Evolutionary conservation across 2,888 invertebrate species (phyloP).

Genomic region (Corbicula japonica): DNA sequence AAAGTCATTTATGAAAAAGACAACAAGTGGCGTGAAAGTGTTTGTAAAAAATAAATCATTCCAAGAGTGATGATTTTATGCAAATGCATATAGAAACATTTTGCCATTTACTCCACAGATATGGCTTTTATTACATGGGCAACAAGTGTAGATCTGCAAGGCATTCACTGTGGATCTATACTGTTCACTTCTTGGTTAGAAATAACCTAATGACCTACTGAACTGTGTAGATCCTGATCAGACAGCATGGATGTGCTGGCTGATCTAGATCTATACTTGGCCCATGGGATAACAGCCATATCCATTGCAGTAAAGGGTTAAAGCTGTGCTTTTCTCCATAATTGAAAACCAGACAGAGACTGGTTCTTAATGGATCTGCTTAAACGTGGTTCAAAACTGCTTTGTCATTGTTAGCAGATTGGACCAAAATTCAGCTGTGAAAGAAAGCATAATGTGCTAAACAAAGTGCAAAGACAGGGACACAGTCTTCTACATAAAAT

Average conservation of each 20-base stretch:
- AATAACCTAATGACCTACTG: no score
- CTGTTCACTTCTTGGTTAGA: no score
- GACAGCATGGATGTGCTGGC: no score
- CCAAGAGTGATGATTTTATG: slow-evolving; percentile 18
- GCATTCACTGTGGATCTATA: no score
- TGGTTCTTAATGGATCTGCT: slow-evolving; percentile 22
- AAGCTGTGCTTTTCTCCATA: slow-evolving; percentile 17
- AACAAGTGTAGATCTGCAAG: not conserved
- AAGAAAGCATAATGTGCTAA: slow-evolving; percentile 36
- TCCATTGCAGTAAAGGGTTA: no score
- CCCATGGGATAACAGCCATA: no score
- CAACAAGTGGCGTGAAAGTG: not conserved
- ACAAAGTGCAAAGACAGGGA: slow-evolving; percentile 13
- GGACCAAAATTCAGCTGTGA: slow-evolving; percentile 26
- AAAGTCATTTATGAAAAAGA: slow-evolving; percentile 6
- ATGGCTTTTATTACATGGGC: no score
- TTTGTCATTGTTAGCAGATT: slow-evolving; percentile 21
- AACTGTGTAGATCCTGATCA: no score
- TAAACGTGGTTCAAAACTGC: slow-evolving; percentile 26
- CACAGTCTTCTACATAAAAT: slow-evolving; percentile 28
- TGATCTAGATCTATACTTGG: no score
- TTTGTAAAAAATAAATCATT: slow-evolving; percentile 20
- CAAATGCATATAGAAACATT: slow-evolving; percentile 8
- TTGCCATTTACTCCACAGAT: no score
- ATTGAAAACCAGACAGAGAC: slow-evolving; percentile 33